phyloP scores from a whole-genome alignment of 2,113 vertebrate species.

The Cichladusa arquata region DNA sequence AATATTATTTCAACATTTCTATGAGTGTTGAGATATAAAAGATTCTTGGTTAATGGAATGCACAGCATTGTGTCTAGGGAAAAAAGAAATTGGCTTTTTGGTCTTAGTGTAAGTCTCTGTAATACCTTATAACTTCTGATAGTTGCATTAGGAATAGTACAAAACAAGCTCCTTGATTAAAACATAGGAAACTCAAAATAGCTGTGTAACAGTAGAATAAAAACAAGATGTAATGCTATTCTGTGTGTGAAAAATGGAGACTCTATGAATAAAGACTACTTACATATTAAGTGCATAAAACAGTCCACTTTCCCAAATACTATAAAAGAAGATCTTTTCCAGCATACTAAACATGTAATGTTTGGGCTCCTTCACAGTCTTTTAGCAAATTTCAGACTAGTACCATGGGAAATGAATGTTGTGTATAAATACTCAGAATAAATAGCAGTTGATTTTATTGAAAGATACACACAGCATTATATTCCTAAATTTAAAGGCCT shows the following conservation, averaged over 20 bases:
- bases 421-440: not conserved
- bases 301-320: not conserved
- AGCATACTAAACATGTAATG: not conserved
- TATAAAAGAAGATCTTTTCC: not conserved
- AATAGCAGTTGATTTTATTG: not conserved
- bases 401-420: not conserved
- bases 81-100: not conserved
- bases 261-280: not conserved
- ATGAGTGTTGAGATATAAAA: not conserved
- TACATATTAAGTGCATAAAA: not conserved
- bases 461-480: not conserved
- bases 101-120: not conserved
- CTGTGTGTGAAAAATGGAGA: not conserved
- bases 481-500: not conserved
- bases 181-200: not conserved
- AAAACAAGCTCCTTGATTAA: not conserved
- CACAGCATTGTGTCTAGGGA: not conserved
- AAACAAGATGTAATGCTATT: not conserved
- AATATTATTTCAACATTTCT: not conserved
- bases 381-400: not conserved
- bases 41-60: not conserved
- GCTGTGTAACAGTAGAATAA: not conserved
- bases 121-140: not conserved
- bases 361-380: not conserved
- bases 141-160: not conserved